Evolutionary conservation across 2,888 invertebrate species (phyloP).

Genomic region (Tetragnatha montana): DNA sequence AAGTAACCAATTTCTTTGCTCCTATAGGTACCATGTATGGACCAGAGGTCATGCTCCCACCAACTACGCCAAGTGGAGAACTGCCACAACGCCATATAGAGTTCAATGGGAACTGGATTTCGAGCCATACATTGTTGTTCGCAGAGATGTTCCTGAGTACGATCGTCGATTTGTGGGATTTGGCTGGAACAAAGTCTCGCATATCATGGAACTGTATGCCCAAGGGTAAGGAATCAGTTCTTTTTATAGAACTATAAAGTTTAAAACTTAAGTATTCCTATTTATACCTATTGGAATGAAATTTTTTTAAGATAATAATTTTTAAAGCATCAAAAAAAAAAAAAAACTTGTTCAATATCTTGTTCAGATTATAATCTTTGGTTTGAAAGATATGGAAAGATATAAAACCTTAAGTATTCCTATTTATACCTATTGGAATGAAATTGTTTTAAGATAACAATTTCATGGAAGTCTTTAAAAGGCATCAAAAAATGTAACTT

Average conservation of each 20-base stretch:
- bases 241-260: too few relatives aligned
- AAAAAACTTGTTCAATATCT: not conserved
- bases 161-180: conserved; percentile 94
- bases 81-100: conserved; percentile 86
- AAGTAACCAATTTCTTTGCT: not conserved
- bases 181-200: conserved; percentile 96
- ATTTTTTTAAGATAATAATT: not conserved
- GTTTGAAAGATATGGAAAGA: too few relatives aligned
- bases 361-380: too few relatives aligned
- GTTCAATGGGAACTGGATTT: conserved; percentile 92
- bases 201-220: conserved; percentile 87
- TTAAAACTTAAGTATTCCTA: too few relatives aligned
- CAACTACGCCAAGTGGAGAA: conserved; percentile 87
- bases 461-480: too few relatives aligned
- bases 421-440: not conserved
- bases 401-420: too few relatives aligned
- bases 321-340: not conserved
- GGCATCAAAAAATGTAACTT: too few relatives aligned
- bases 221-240: conserved; percentile 79
- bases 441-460: not conserved
- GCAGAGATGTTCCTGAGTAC: conserved; percentile 84
- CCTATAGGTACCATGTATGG: conserved; percentile 85
- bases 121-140: conserved; percentile 91
- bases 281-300: not conserved
- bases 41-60: conserved; percentile 90